Evolutionary conservation across 2,888 invertebrate genomes (phyloP), one percentile per base, ranked within the genome.

Genomic region (Branchipolynoe longqiensis): DNA sequence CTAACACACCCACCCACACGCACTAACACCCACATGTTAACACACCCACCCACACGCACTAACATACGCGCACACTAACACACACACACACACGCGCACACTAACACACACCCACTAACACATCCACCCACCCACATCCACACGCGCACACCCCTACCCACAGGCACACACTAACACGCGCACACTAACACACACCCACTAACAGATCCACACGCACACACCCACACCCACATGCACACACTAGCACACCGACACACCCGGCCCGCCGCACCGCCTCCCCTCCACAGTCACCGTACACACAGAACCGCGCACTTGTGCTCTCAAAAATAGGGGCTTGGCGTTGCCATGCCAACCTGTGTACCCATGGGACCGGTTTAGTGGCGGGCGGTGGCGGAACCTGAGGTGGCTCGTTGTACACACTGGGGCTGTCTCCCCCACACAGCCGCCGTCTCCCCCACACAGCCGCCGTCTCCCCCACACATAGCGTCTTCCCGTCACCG

Each of bases 321-420:
- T 41, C 78, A 41, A 54, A 78, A 78, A 78, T 78, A 54, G 78
- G 78, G 78, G 78, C 78, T 78, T 78, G 78, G 48, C 78, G 78
- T 78, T 78, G 48, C 78, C 78, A 78, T 78, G 54, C n/a, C 41
- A 78, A 78, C 78, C 25, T 25, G 78, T 54, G 78, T 78, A 78
- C 78, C 78, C 78, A 78, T 78, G 78, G 78, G 78, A 48, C 78
- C 78, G 41, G 78, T 28, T 78, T 78, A 54, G 54, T n/a, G 54
- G 78, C 12, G 40, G 54, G 14, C n/a, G 78, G 36, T 25, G 48
- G 78, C 48, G 48, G 78, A 22, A 31, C 48, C 25, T 33, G 78
- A n/a, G 78, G 78, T 48, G 48, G 25, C 12, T 62, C 62, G 62
- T 12, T 62, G 62, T 48, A 48, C 48, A 48, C 48, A 48, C 36